A percentile compares a stretch with the other conserved stretches of the same genome.
phyloP scores from a whole-genome alignment of 2,113 vertebrate species.

The Rhinolophus ferrumequinum region DNA sequence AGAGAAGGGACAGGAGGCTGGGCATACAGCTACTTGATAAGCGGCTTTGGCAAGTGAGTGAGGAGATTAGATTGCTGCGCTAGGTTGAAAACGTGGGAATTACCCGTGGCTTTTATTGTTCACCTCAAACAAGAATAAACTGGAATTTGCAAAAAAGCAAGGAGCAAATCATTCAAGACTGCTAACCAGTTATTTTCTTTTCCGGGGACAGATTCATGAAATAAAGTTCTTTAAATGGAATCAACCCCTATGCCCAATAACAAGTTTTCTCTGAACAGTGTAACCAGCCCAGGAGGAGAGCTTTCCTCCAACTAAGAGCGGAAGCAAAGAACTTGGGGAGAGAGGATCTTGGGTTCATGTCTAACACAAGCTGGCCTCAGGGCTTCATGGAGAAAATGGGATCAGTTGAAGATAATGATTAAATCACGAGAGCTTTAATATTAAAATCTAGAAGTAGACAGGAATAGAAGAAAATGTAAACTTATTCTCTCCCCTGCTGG shows the following conservation, averaged over 20 bases:
- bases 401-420: neutral
- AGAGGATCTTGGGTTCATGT: too few species aligned
- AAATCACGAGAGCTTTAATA: neutral
- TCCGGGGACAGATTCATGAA: neutral
- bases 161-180: neutral
- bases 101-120: neutral
- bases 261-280: neutral
- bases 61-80: neutral
- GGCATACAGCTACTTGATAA: neutral
- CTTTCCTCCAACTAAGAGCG: neutral
- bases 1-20: neutral
- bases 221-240: neutral
- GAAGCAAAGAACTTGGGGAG: neutral
- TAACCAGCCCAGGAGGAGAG: neutral
- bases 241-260: neutral
- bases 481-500: neutral
- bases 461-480: neutral
- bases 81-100: neutral
- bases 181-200: neutral
- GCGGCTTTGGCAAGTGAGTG: neutral
- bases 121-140: neutral
- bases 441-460: neutral
- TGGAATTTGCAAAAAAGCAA: constrained; percentile 14
- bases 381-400: neutral
- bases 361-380: neutral